Evolutionary conservation across 1,140 invertebrate genomes (phyloP), one percentile per base, ranked within the genome.

Genomic region (Rhyacophila brunnea): DNA sequence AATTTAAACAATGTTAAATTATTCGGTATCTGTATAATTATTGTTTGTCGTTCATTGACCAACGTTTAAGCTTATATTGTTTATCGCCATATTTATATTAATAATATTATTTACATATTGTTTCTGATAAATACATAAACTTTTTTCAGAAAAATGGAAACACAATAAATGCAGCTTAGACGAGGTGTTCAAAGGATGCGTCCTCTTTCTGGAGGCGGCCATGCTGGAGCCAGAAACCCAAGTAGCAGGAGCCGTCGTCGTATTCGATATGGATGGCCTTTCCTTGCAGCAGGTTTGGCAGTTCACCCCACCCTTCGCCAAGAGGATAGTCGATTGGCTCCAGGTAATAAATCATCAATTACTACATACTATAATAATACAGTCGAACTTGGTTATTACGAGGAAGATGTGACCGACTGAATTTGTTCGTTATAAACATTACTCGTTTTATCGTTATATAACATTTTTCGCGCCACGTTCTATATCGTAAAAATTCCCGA

Each of bases 251-350:
- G 88, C 86, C 0, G 78, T 90, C 5, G 88, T 92, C 11, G 85
- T 92, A 42, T 90, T 92, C 65, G 90, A 92, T 68, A 91, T 92
- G 88, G 88, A 92, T 57, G 90, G 90, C 1, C 75, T 92, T 0
- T 85, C 83, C 11, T 71, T 92, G 63, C 84, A 87, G 66, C 90
- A 92, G 70, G 87, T 88, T 0, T 88, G 87, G 85, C 89, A 91
- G 69, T 91, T 92, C 68, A 91, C 87, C 0, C 89, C 90, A 6
- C 83, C 85, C 1, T 91, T 91, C 66, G 89, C 89, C 20, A 91
- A 90, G 67, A 81, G 87, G 60, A 90, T 92, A 55, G 86, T 92
- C 1, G 89, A 91, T 61, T 90, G 87, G 84, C 73, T 92, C 11
- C 90, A 91, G 75, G 85, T 84, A 70, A n/a, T n/a, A n/a, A n/a